Evolutionary conservation across 2,797 vertebrate genomes (phyloP), one percentile per base, ranked within the genome.

Genomic region (Cirrhinus molitorella): DNA sequence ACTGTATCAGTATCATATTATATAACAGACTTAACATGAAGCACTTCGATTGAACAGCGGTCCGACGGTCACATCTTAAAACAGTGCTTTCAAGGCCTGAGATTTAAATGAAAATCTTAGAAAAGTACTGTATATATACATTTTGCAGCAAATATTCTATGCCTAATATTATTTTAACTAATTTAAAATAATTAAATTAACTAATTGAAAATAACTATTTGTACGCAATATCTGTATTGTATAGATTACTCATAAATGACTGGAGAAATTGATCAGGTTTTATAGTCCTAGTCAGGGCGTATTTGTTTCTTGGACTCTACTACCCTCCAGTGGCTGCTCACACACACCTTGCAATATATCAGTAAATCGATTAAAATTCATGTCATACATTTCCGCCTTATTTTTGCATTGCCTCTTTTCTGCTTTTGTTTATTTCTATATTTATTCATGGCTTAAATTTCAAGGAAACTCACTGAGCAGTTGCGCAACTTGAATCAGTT

Each of bases 281-380:
- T 53, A 73, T 7, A 14, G 28, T 6, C 17, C 9, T 12, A 5
- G 5, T 1, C 28, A n/a, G 23, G n/a, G 3, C 45, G 3, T 4
- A 21, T 1, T 4, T 3, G 40, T 65, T 63, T 78, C 43, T 19
- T 65, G 19, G 59, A n/a, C 25, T 65, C 43, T 49, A 16, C 43
- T 65, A 43, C 76, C 76, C 4, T 45, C 76, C 25, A 65, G 76
- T 47, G 75, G 17, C 23, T 74, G 21, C 72, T 57, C 3, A 28
- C 68, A 49, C 13, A 47, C 43, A 71, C n/a, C 34, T 37, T 37
- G 2, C n/a, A 53, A 17, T 17, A 16, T 5, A 55, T 4, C 9
- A n/a, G 3, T 0, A n/a, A n/a, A 55, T 55, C 10, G 10, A 9
- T 37, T 8, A 49, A 14, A 49, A 16, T 49, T 47, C 4, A 47